Conservation (phyloP, 2,797 vertebrate genomes). For the Poeciliopsis gracilis region DNA sequence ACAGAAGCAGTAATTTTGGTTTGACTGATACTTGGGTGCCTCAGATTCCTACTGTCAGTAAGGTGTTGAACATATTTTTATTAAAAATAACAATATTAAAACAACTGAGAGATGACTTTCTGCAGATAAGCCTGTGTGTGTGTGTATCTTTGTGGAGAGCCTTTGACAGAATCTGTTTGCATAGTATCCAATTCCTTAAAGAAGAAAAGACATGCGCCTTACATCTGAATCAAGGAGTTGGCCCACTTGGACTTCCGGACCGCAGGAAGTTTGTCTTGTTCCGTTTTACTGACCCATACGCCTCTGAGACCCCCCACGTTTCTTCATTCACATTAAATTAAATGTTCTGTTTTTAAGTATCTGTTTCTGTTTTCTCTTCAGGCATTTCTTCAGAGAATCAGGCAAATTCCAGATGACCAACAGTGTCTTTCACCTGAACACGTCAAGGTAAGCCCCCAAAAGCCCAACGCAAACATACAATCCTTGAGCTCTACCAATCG, state of each 20-base stretch:
- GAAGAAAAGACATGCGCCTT: background rate
- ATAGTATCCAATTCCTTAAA: constrained; percentile 35
- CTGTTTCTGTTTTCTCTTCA: constrained; percentile 60
- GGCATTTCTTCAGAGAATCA: constrained; percentile 95
- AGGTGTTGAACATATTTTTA: background rate
- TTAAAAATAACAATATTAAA: constrained; percentile 13
- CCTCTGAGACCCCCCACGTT: background rate
- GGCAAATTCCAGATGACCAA: constrained; percentile 90
- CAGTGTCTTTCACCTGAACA: constrained; percentile 95
- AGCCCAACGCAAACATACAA: background rate
- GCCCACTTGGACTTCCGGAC: constrained; percentile 24
- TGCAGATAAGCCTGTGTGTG: constrained; percentile 5
- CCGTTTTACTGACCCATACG: background rate
- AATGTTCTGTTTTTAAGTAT: background rate
- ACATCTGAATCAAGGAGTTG: background rate
- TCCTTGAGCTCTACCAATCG: background rate
- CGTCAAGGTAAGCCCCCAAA: constrained; percentile 85
- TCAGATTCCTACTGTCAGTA: constrained; percentile 14
- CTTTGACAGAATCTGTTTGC: background rate
- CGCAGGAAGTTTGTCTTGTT: background rate
- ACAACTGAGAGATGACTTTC: constrained; percentile 11
- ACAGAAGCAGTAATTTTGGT: constrained; percentile 34
- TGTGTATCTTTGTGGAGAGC: constrained; percentile 17
- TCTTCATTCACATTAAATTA: background rate
- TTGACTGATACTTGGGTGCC: constrained; percentile 36